These are phyloP conservation scores for Epinotia brunnichana DNA, from an alignment of 2,888 invertebrate species.

Conservation along the genomic window DNA sequence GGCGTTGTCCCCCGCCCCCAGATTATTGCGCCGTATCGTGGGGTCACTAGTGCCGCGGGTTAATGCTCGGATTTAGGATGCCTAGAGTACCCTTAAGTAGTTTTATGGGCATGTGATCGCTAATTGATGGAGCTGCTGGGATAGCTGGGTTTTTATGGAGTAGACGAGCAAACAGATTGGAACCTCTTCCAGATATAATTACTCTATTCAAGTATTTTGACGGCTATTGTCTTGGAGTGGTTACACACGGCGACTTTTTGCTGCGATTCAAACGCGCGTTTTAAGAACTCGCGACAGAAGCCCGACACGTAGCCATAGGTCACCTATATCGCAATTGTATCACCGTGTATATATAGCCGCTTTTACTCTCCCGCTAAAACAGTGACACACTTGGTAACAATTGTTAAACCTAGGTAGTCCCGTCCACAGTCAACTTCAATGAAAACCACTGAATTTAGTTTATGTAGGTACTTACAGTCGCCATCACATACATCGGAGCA, in stretches of 20 bases:
- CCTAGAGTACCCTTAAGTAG: constrained; percentile 37
- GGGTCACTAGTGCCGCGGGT: constrained; percentile 46
- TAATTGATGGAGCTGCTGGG: constrained; percentile 26
- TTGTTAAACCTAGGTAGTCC: neutral
- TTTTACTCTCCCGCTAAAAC: too few species aligned
- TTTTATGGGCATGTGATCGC: constrained; percentile 36
- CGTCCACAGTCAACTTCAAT: neutral
- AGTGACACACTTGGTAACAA: too few species aligned
- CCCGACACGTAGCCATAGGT: too few species aligned
- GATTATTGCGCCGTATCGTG: constrained; percentile 47
- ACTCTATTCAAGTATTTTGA: neutral
- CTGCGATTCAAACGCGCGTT: too few species aligned
- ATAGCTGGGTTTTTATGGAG: neutral
- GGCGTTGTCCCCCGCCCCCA: constrained; percentile 32
- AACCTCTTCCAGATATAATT: neutral
- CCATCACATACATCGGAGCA: too few species aligned
- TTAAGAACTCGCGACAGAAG: too few species aligned
- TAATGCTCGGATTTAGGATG: constrained; percentile 43
- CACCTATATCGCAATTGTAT: too few species aligned
- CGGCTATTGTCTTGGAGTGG: too few species aligned
- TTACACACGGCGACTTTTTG: too few species aligned
- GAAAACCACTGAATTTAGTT: too few species aligned
- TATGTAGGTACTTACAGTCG: too few species aligned
- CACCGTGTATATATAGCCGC: too few species aligned
- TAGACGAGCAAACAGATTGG: neutral